phyloP scores from a whole-genome alignment of 2,888 invertebrate genomes.

The Ennomos erosarius region DNA sequence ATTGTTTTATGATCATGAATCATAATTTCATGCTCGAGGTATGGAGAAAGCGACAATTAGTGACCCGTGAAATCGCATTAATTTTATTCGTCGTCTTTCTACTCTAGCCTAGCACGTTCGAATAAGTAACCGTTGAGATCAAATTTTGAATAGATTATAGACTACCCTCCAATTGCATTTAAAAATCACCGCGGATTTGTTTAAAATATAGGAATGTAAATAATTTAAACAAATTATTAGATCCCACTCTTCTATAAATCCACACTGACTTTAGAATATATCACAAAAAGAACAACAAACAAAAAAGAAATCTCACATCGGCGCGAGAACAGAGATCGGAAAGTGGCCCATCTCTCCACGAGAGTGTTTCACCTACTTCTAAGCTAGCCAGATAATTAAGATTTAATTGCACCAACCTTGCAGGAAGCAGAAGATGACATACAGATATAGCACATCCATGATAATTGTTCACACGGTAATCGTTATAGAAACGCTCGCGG shows the following conservation, averaged over 20 bases:
- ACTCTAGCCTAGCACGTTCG: background rate
- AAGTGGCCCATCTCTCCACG: constrained; percentile 50
- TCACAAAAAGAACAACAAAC: constrained; percentile 24
- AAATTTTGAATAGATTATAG: too few relatives aligned
- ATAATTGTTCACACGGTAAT: constrained; percentile 58
- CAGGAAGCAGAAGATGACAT: constrained; percentile 54
- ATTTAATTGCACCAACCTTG: constrained; percentile 56
- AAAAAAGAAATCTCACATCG: constrained; percentile 48
- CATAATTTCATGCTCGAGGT: constrained; percentile 36
- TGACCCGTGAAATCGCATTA: constrained; percentile 27
- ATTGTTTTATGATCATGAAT: constrained; percentile 35
- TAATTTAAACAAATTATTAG: background rate
- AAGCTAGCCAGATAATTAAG: background rate
- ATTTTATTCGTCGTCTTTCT: constrained; percentile 8
- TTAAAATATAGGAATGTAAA: background rate
- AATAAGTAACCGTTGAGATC: too few relatives aligned
- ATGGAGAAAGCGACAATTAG: constrained; percentile 38
- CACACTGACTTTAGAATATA: constrained; percentile 5
- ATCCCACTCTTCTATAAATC: background rate
- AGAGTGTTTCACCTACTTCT: constrained; percentile 35
- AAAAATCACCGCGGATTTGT: too few relatives aligned
- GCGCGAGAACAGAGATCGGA: constrained; percentile 44
- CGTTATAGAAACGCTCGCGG: constrained; percentile 67
- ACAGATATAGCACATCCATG: constrained; percentile 71
- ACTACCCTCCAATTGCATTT: too few relatives aligned